Evolutionary conservation across 2,113 vertebrate genomes (phyloP), one percentile per base, ranked within the genome.

Genomic region (Zootoca vivipara): DNA sequence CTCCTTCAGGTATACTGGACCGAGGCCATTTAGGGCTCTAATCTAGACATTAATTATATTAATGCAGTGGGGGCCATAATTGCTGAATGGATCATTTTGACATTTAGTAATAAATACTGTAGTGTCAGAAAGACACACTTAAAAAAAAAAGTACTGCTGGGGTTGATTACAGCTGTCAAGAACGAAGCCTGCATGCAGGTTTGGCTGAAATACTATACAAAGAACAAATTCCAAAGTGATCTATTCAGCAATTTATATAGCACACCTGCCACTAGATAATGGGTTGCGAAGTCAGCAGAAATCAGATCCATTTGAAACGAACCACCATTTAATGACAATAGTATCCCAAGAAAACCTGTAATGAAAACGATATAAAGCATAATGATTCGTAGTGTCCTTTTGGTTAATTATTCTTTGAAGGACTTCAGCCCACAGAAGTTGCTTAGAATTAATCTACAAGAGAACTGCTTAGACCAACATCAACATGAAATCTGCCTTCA

Each of bases 351-450:
- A 91, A 84, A 73, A 85, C 72, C 89, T 90, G 65, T 0, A 58
- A 72, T 78, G 91, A 90, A 92, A 89, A 88, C 77, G 81, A 91
- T 90, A 86, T 42, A 91, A 92, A 89, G 92, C 81, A 90, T 65
- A 12, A 62, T 92, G 83, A 93, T 91, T 89, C 85, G 88, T 92
- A 94, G 91, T 87, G 78, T 87, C 89, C 88, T 92, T 62, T 86
- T 78, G 85, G 92, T 93, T 81, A 89, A 89, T 92, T 91, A 93
- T 93, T 91, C 93, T 80, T 24, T 20, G 74, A 84, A 93, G 74
- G 90, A 90, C 4, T 89, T 82, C 15, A 75, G 90, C 79, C 91
- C 87, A 46, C 26, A 46, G 86, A 64, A 65, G 78, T 62, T 15
- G 22, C 40, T 46, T 5, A 78, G 9, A 87, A 62, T 58, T 85